Percentiles rank a stretch among this genome's conserved stretches.
Evolutionary conservation across 53 echinoderm and acorn worm species (phyloP).

Genomic region (Antedon mediterranea): DNA sequence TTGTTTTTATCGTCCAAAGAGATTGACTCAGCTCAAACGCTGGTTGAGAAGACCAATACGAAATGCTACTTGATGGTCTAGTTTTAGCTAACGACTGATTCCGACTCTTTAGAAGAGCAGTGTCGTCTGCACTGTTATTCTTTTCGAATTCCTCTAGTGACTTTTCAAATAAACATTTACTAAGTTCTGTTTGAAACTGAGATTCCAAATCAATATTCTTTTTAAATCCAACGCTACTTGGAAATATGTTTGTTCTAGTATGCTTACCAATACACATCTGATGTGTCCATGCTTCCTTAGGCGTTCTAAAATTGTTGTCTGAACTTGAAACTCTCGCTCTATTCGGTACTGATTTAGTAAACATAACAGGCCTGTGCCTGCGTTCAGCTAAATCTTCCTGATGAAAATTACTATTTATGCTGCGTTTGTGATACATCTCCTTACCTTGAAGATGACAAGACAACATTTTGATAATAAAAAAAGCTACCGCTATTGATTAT

Average conservation of each 20-base stretch:
- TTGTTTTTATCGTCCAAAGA: neutral
- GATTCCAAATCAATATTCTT: slow-evolving; percentile 57
- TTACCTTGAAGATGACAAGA: neutral
- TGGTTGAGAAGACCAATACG: slow-evolving; percentile 11
- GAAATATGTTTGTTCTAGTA: neutral
- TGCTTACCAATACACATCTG: too few relatives aligned
- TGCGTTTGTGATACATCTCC: neutral
- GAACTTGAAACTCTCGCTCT: neutral
- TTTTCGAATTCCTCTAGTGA: slow-evolving; percentile 53
- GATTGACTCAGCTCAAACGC: slow-evolving; percentile 1
- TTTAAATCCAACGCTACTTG: neutral
- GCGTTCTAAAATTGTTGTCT: neutral
- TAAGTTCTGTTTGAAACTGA: slow-evolving; percentile 75
- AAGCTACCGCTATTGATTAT: too few relatives aligned
- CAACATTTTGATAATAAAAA: neutral
- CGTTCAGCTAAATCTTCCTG: neutral
- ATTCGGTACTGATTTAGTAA: neutral
- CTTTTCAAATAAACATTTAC: slow-evolving; percentile 76
- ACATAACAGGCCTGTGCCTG: neutral
- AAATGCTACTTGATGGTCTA: slow-evolving; percentile 8
- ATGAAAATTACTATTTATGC: neutral
- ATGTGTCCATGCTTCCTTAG: neutral
- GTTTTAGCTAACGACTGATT: slow-evolving; percentile 9
- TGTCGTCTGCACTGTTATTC: neutral
- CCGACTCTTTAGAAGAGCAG: neutral